Evolutionary conservation across 2,797 vertebrate species (phyloP).

Genomic region (Podarcis siculus): DNA sequence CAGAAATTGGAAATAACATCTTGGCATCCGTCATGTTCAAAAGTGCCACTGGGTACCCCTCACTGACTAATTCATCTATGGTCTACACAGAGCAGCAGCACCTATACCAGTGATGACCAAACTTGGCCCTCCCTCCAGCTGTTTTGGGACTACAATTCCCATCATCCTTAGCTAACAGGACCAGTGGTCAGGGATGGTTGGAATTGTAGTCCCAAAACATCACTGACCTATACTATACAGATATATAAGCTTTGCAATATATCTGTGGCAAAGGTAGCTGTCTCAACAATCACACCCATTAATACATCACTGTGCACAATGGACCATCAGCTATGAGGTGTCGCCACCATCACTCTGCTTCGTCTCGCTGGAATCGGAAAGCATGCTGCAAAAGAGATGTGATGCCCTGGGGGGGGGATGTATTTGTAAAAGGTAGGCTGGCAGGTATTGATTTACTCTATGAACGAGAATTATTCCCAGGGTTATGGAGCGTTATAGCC

Average conservation of each 20-base stretch:
- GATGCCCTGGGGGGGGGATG: background rate
- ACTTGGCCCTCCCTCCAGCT: no score
- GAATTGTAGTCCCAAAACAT: no score
- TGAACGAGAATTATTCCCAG: conserved; percentile 33
- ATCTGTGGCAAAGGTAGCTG: conserved; percentile 2
- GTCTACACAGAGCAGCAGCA: background rate
- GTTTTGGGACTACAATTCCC: no score
- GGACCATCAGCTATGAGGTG: background rate
- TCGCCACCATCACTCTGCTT: background rate
- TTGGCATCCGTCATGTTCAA: background rate
- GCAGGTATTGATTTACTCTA: conserved; percentile 36
- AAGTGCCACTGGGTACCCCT: background rate
- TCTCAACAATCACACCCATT: conserved; percentile 3
- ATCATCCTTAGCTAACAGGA: no score
- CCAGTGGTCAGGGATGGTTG: no score
- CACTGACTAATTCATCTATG: background rate
- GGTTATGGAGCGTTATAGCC: conserved; percentile 46
- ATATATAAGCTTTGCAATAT: background rate
- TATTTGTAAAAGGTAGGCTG: conserved; percentile 33
- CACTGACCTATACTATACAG: background rate
- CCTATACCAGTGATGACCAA: background rate
- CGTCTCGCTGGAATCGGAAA: conserved; percentile 11
- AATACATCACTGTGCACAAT: conserved; percentile 8
- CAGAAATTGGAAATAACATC: background rate
- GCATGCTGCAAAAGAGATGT: background rate